phyloP scores from a whole-genome alignment of 2,113 vertebrate genomes.

The Mus pahari region DNA sequence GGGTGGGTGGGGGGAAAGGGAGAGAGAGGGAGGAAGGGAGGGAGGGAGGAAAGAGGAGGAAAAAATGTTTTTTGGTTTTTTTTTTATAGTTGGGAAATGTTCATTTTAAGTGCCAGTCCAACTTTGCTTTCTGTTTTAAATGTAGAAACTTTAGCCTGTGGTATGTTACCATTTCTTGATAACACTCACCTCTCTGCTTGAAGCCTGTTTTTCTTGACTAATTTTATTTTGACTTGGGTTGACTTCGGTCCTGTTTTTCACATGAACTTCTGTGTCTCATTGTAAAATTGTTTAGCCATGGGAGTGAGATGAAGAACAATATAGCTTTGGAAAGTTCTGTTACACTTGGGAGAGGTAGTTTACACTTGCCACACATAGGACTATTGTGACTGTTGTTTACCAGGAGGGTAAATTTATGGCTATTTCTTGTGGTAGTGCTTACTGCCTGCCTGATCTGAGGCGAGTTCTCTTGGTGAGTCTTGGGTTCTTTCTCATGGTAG shows the following conservation, averaged over 20 bases:
- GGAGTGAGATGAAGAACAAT: background rate
- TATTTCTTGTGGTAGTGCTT: background rate
- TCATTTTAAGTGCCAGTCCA: background rate
- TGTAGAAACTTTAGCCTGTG: background rate
- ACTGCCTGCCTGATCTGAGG: background rate
- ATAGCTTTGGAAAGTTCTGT: background rate
- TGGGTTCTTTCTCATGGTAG: background rate
- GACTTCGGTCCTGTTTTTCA: slow-evolving; percentile 8
- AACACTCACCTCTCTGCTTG: background rate
- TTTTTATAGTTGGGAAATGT: background rate
- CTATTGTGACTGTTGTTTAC: background rate
- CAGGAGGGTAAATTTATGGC: background rate
- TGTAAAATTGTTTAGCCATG: background rate
- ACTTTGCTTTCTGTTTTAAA: slow-evolving; percentile 30
- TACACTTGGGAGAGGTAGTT: background rate
- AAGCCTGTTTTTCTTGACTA: background rate
- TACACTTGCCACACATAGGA: background rate
- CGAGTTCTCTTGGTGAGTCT: background rate
- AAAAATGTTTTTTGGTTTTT: too few species aligned
- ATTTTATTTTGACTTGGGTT: background rate
- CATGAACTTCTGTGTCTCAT: background rate
- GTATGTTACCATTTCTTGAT: background rate
- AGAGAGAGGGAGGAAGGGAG: too few species aligned
- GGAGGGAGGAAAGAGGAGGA: too few species aligned
- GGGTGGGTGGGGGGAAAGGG: too few species aligned